Percentiles rank a stretch among this genome's conserved stretches.
Conservation (phyloP, 2,888 invertebrate genomes). For the Drepana falcataria region DNA sequence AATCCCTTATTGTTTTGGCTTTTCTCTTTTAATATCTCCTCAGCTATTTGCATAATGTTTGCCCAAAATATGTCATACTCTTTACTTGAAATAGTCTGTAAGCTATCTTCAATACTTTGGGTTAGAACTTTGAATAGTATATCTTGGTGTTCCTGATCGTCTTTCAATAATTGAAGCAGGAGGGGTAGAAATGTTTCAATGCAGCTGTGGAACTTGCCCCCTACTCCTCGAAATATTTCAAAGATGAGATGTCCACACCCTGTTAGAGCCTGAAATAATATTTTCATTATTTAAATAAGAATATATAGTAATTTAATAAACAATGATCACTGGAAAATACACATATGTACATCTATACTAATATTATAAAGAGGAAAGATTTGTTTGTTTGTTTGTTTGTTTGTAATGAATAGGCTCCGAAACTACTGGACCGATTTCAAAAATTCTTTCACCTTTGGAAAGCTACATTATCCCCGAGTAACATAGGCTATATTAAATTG, state of each 20-base stretch:
- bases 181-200: slow-evolving; percentile 84
- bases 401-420: too few species aligned
- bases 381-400: too few species aligned
- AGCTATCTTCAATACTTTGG: slow-evolving; percentile 81
- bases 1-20: slow-evolving; percentile 48
- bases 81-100: slow-evolving; percentile 80
- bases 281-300: background rate
- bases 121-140: slow-evolving; percentile 82
- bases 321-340: background rate
- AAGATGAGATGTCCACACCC: slow-evolving; percentile 94
- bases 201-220: slow-evolving; percentile 91
- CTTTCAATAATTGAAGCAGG: slow-evolving; percentile 80
- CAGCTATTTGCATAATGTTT: slow-evolving; percentile 50
- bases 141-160: slow-evolving; percentile 68
- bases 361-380: too few species aligned
- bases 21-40: slow-evolving; percentile 54
- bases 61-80: slow-evolving; percentile 84
- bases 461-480: too few species aligned
- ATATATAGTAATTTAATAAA: slow-evolving; percentile 1
- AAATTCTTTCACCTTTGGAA: too few species aligned
- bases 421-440: too few species aligned
- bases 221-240: slow-evolving; percentile 91
- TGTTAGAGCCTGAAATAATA: slow-evolving; percentile 80
- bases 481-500: too few species aligned
- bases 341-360: too few species aligned